Base-by-base conservation (phyloP, 2,888 invertebrate species). In the Copidosoma aretas region DNA sequence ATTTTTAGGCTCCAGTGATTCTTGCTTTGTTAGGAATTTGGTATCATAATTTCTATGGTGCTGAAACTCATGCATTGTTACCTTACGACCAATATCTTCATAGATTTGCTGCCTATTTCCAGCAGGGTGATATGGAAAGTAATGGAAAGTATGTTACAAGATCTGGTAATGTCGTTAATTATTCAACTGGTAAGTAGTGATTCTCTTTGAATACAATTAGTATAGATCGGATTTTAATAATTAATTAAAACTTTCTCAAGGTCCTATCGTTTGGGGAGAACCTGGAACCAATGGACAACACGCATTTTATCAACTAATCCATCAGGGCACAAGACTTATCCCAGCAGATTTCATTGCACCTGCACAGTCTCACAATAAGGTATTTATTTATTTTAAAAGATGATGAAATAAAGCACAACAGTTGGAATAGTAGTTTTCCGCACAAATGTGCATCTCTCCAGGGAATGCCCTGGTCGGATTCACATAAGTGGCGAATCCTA, bases 81-180 rank as follows among this genome's bases (percentile, higher is more conserved):
- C 99, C 99, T 0, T 99, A 99, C 84, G 99, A 99, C 84, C 99
- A 99, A 86, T 98, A 99, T 84, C 85, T 99, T 78, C 99, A 99
- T 84, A 90, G 98, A 83, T 98, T 99, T 86, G 96, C 99, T 14
- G 98, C 99, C 19, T 99, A 99, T 85, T 98, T 99, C 87, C 99
- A 99, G 85, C 99, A 99, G 86, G 98, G 98, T 4, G 98, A 98
- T 80, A 98, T 99, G 99, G 99, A 99, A 85, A 97, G 97, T 75
- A 99, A 99, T 85, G 99, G 99, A 73, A 99, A 99, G 86, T 93
- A 92, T 79, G 93, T 94, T 39, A 93, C 93, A 0, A 88, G 91
- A 43, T 85, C 87, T 17, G 92, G 93, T 0, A 83, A 88, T 68
- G 84, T 75, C 24, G 89, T 88, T 64, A 81, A 86, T 78, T 86